phyloP scores from a whole-genome alignment of 2,888 invertebrate species.

The Dioctria rufipes region DNA sequence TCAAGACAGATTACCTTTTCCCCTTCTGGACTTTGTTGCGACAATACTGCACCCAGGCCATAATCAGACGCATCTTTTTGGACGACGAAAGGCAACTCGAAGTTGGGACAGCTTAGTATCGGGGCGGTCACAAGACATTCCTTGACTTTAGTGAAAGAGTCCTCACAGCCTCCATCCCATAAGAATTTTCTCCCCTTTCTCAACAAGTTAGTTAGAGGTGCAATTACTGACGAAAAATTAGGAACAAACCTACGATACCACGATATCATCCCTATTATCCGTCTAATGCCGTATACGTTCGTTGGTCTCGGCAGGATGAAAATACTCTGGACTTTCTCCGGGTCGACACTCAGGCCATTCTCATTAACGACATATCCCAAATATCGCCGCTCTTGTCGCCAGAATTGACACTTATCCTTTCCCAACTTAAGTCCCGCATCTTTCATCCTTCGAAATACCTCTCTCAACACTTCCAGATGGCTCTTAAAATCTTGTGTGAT shows the following conservation, averaged over 20 bases:
- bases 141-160: constrained; percentile 19
- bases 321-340: constrained; percentile 43
- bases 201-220: not conserved
- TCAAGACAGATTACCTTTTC: constrained; percentile 48
- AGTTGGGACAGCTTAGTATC: constrained; percentile 27
- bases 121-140: constrained; percentile 1
- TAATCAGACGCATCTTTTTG: constrained; percentile 57
- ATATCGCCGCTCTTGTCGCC: not conserved
- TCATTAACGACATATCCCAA: too few relatives aligned
- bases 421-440: too few relatives aligned
- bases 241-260: constrained; percentile 50
- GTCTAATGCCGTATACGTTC: constrained; percentile 24
- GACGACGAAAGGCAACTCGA: constrained; percentile 14
- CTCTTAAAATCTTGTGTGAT: constrained; percentile 7
- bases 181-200: constrained; percentile 27
- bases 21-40: constrained; percentile 44
- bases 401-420: too few relatives aligned
- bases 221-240: constrained; percentile 21
- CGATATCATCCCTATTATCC: constrained; percentile 13
- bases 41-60: constrained; percentile 50
- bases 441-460: too few relatives aligned
- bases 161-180: constrained; percentile 21
- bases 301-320: constrained; percentile 12
- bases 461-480: constrained; percentile 14
- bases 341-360: constrained; percentile 16